Evolutionary conservation across 2,888 invertebrate species (phyloP).

Genomic region (Polydesmus complanatus): DNA sequence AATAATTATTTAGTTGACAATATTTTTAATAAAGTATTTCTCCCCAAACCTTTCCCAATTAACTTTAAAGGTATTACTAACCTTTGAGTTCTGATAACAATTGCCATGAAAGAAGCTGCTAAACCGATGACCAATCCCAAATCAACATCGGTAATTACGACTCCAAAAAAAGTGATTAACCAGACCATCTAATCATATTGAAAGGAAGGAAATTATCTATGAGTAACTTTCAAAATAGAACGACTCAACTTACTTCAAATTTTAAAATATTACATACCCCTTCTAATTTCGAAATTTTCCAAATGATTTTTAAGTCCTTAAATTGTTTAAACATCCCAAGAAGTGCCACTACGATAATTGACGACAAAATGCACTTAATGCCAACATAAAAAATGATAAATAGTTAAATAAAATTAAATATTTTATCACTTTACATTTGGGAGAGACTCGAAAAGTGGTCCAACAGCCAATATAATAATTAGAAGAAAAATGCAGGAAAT

Average conservation of each 20-base stretch:
- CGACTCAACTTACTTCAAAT: neutral
- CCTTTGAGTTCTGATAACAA: conserved; percentile 44
- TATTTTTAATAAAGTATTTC: neutral
- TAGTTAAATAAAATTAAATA: conserved; percentile 4
- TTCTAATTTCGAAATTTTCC: conserved; percentile 62
- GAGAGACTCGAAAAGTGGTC: conserved; percentile 71
- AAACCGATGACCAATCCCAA: conserved; percentile 64
- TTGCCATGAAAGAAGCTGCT: conserved; percentile 52
- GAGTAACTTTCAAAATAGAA: neutral
- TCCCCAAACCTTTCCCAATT: too few species aligned
- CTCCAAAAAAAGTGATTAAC: conserved; percentile 60
- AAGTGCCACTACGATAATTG: conserved; percentile 65
- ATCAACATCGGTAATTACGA: conserved; percentile 64
- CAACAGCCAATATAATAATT: conserved; percentile 68
- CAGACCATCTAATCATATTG: conserved; percentile 43
- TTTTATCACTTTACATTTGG: conserved; percentile 50
- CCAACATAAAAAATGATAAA: too few species aligned
- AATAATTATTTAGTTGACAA: neutral
- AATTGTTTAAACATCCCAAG: conserved; percentile 64
- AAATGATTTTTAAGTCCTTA: conserved; percentile 51
- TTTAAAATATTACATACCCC: conserved; percentile 36
- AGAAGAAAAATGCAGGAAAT: conserved; percentile 62
- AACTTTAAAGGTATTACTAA: conserved; percentile 1
- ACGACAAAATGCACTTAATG: conserved; percentile 61
- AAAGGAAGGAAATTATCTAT: neutral